Percentiles rank a stretch among this genome's conserved stretches.
Evolutionary conservation across 2,113 vertebrate species (phyloP).

Genomic region (Myrmophylax atrothorax): DNA sequence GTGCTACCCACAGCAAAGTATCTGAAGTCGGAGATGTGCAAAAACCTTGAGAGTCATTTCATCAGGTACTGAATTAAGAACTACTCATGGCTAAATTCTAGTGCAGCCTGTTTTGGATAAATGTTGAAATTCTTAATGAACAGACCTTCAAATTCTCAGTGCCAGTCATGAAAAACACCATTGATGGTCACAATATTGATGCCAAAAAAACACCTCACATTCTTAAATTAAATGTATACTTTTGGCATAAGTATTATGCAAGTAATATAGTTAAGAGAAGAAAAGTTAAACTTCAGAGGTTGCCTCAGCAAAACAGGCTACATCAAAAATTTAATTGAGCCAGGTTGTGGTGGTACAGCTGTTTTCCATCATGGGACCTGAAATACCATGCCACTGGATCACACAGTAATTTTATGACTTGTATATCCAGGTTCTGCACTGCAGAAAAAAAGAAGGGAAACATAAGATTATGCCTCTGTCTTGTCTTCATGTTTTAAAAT

Average conservation of each 20-base stretch:
- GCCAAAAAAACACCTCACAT: not conserved
- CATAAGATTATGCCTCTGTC: not conserved
- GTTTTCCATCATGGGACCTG: not conserved
- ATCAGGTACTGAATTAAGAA: not conserved
- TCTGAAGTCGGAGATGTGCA: not conserved
- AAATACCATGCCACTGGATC: not conserved
- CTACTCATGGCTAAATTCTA: not conserved
- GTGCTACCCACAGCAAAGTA: not conserved
- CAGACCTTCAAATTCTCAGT: not conserved
- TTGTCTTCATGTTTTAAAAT: not conserved
- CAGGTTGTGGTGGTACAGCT: not conserved
- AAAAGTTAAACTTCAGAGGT: not conserved
- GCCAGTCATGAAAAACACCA: not conserved
- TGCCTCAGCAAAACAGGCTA: not conserved
- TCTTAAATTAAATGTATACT: not conserved
- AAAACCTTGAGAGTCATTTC: not conserved
- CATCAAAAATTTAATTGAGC: not conserved
- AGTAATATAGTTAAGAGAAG: not conserved
- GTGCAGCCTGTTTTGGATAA: not conserved
- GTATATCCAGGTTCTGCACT: not conserved
- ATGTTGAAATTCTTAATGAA: not conserved
- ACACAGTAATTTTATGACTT: not conserved
- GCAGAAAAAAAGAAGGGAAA: not conserved
- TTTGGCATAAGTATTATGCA: not conserved
- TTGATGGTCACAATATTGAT: not conserved